Conservation (phyloP, 2,797 vertebrate species). For the Dromococcyx pavoninus region DNA sequence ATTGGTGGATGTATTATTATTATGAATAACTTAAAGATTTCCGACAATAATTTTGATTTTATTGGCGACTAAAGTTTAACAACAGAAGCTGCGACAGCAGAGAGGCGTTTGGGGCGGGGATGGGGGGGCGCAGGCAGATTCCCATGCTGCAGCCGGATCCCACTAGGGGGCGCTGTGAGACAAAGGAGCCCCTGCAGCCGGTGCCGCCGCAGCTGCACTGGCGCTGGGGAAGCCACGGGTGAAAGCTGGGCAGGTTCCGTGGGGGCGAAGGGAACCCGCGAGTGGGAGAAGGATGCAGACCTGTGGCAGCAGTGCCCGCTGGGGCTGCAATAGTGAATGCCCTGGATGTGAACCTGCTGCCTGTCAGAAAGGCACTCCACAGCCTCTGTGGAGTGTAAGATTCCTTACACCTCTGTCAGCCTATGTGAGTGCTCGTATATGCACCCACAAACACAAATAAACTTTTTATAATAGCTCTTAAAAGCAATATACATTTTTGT, state of each 20-base stretch:
- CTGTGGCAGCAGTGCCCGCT: neutral
- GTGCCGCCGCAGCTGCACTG: neutral
- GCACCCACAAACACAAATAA: neutral
- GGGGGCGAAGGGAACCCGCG: rapidly evolving
- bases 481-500: neutral
- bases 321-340: neutral
- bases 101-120: neutral
- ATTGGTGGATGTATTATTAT: too few relatives aligned
- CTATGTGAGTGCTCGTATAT: rapidly evolving
- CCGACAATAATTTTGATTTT: neutral
- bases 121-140: neutral
- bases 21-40: neutral
- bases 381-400: too few relatives aligned
- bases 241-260: neutral
- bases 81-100: neutral
- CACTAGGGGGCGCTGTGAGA: slow-evolving; percentile 14
- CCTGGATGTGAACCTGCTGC: rapidly evolving
- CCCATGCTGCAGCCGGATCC: neutral
- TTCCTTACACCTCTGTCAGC: neutral
- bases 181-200: neutral
- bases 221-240: rapidly evolving
- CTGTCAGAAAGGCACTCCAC: rapidly evolving
- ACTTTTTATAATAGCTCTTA: neutral
- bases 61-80: rapidly evolving
- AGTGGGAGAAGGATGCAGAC: too few relatives aligned